Percentiles rank a stretch among this genome's conserved stretches.
Conservation (phyloP, 1,140 invertebrate genomes). For the Protaetia brevitarsis region DNA sequence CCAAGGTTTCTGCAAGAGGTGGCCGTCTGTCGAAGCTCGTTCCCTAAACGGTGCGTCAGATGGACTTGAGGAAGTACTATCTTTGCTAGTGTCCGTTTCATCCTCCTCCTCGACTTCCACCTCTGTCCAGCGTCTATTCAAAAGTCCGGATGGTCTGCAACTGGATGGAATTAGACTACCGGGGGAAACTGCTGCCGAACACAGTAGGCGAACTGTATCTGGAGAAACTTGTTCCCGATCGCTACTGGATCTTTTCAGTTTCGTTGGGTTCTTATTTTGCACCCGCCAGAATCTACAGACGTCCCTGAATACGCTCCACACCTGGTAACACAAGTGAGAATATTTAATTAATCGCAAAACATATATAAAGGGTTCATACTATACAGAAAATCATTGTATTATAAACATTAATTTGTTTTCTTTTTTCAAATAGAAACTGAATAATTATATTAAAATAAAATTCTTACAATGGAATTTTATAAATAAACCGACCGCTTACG, state of each 20-base stretch:
- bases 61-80: constrained; percentile 35
- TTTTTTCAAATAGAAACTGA: too few species aligned
- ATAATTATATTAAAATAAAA: too few species aligned
- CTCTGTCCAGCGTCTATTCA: constrained; percentile 49
- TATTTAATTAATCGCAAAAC: too few species aligned
- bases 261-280: constrained; percentile 59
- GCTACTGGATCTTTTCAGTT: constrained; percentile 57
- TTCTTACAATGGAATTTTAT: too few species aligned
- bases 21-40: constrained; percentile 62
- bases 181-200: constrained; percentile 39
- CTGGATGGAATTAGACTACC: constrained; percentile 36
- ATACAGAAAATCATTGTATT: too few species aligned
- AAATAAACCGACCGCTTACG: too few species aligned
- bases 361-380: too few species aligned
- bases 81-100: constrained; percentile 42
- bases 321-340: constrained; percentile 48
- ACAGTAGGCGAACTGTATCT: constrained; percentile 37
- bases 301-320: constrained; percentile 65
- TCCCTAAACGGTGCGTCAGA: constrained; percentile 54
- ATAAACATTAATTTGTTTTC: too few species aligned
- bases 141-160: constrained; percentile 30
- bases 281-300: constrained; percentile 66
- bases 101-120: constrained; percentile 49
- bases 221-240: constrained; percentile 49
- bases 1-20: constrained; percentile 51